Conservation (phyloP, 1,140 invertebrate species). For the Cylas formicarius region DNA sequence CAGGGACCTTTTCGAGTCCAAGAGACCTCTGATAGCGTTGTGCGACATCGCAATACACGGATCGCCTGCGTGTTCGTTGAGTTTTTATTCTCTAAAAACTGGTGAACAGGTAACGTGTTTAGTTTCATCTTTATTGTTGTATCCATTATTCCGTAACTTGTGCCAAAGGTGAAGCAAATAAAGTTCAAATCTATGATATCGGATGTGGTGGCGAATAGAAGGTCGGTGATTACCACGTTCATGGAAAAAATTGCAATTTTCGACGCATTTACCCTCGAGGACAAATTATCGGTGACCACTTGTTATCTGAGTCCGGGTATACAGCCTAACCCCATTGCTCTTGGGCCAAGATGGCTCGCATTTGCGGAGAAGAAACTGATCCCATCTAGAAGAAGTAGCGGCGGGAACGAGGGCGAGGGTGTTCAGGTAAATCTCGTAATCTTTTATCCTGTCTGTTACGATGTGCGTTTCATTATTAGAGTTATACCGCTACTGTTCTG, state of each 20-base stretch:
- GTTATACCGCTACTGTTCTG: conserved; percentile 90
- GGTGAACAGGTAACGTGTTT: conserved; percentile 67
- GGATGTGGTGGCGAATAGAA: conserved; percentile 77
- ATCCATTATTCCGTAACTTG: conserved; percentile 16
- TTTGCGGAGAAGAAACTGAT: conserved; percentile 81
- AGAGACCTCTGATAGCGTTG: conserved; percentile 79
- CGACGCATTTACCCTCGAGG: conserved; percentile 80
- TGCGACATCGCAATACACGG: conserved; percentile 77
- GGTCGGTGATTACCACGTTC: conserved; percentile 79
- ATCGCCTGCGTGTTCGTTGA: conserved; percentile 78
- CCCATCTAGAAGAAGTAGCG: conserved; percentile 74
- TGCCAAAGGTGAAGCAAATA: conserved; percentile 78
- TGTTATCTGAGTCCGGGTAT: conserved; percentile 82
- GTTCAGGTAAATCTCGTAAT: conserved; percentile 32
- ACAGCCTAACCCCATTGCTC: conserved; percentile 80
- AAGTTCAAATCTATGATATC: conserved; percentile 87
- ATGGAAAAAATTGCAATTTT: conserved; percentile 85
- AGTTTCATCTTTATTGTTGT: background rate
- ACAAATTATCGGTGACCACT: conserved; percentile 77
- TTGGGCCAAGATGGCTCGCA: conserved; percentile 74
- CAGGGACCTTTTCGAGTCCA: conserved; percentile 60
- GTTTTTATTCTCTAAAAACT: conserved; percentile 81
- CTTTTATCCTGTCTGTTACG: background rate
- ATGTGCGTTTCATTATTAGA: conserved; percentile 50
- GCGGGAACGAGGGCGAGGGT: conserved; percentile 65